Conservation (phyloP, 1,140 invertebrate species). For the Drosophila parvula region DNA sequence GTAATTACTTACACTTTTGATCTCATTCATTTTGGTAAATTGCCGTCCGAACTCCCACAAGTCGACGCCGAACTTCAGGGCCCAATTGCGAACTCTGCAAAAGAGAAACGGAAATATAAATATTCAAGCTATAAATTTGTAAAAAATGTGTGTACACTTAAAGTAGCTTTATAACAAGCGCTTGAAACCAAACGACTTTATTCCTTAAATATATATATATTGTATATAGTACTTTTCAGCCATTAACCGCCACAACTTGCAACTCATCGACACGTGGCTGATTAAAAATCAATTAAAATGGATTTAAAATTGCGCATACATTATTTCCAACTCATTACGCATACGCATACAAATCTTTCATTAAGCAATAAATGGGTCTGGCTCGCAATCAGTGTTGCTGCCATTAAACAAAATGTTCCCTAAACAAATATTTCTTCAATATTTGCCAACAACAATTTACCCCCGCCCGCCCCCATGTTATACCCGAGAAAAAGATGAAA, state of each 20-base stretch:
- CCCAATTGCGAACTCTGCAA: conserved; percentile 96
- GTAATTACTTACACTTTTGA: conserved; percentile 93
- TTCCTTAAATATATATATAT: too few species aligned
- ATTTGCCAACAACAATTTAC: conserved; percentile 27
- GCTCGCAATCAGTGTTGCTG: conserved; percentile 17
- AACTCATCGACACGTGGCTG: conserved; percentile 33
- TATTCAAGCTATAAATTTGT: not conserved
- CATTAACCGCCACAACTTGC: conserved; percentile 4
- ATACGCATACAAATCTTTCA: conserved; percentile 47
- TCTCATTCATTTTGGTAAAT: conserved; percentile 93
- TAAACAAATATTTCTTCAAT: conserved; percentile 27
- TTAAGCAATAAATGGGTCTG: conserved; percentile 39
- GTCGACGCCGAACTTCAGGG: conserved; percentile 93
- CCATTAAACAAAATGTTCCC: conserved; percentile 33
- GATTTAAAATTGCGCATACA: conserved; percentile 50
- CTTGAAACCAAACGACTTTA: not conserved
- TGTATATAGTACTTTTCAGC: not conserved
- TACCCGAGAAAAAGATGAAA: conserved; percentile 11
- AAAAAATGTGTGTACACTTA: not conserved
- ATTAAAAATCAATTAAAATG: conserved; percentile 60
- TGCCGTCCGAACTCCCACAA: conserved; percentile 94
- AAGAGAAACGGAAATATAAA: conserved; percentile 84
- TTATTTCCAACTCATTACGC: conserved; percentile 47
- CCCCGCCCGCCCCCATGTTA: too few species aligned
- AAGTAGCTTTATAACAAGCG: not conserved